Evolutionary conservation across 2,797 vertebrate species (phyloP).

Genomic region (Gymnoscopelus braueri): DNA sequence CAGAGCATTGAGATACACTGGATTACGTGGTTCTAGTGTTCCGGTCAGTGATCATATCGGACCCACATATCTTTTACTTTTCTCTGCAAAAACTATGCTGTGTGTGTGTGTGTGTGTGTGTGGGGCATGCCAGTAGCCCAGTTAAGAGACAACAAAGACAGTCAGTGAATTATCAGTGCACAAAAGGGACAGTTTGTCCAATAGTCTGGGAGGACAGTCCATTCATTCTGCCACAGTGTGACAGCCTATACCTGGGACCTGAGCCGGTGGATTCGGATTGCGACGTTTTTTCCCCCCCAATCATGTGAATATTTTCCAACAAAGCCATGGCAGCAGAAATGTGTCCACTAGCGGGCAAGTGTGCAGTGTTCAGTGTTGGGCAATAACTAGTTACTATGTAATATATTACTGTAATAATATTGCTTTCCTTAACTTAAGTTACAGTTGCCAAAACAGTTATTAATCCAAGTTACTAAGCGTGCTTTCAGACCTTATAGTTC

Average conservation of each 20-base stretch:
- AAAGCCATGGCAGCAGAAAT: slow-evolving; percentile 24
- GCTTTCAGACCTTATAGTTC: too few species aligned
- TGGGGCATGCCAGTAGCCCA: slow-evolving; percentile 38
- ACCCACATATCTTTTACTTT: neutral
- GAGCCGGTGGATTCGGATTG: slow-evolving; percentile 47
- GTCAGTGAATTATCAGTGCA: slow-evolving; percentile 53
- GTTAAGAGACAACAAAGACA: slow-evolving; percentile 54
- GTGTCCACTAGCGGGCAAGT: slow-evolving; percentile 2
- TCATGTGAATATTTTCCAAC: slow-evolving; percentile 16
- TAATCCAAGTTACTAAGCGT: too few species aligned
- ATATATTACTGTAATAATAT: too few species aligned
- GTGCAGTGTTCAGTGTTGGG: neutral
- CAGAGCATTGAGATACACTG: neutral
- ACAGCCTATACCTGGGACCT: slow-evolving; percentile 42
- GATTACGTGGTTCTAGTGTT: neutral
- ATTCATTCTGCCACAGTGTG: slow-evolving; percentile 48
- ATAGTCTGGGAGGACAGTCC: slow-evolving; percentile 47
- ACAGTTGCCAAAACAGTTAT: too few species aligned
- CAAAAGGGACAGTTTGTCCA: slow-evolving; percentile 58
- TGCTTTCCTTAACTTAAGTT: too few species aligned
- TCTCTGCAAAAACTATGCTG: neutral
- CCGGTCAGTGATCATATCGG: neutral
- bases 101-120: slow-evolving; percentile 23
- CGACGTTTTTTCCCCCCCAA: slow-evolving; percentile 23
- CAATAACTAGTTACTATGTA: too few species aligned